Percentiles rank a stretch among this genome's conserved stretches.
phyloP scores from a whole-genome alignment of 2,888 invertebrate species.

The Erebia epiphron region DNA sequence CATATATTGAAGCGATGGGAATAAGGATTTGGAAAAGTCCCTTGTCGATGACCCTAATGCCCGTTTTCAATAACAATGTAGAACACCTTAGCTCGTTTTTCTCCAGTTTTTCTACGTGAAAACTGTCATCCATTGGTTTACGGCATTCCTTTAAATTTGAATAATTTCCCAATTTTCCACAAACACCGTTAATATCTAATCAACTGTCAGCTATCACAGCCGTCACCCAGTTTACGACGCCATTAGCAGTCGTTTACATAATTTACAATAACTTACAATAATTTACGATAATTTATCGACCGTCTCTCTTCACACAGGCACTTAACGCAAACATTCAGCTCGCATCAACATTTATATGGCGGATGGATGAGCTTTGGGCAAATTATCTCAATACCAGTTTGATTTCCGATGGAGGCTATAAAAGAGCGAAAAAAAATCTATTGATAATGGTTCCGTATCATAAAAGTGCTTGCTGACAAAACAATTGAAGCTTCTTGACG shows the following conservation, averaged over 20 bases:
- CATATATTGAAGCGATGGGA: too few species aligned
- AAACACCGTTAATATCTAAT: conserved; percentile 15
- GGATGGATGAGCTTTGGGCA: conserved; percentile 18
- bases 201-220: background rate
- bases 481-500: too few species aligned
- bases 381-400: conserved; percentile 17
- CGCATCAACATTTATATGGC: conserved; percentile 12
- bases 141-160: too few species aligned
- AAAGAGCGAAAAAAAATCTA: background rate
- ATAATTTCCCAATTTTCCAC: background rate
- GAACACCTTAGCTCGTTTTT: too few species aligned
- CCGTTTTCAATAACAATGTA: too few species aligned
- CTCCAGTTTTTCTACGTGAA: too few species aligned
- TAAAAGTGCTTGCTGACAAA: too few species aligned
- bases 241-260: conserved; percentile 17
- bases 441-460: background rate
- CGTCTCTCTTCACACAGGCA: conserved; percentile 10
- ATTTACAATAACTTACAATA: conserved; percentile 17
- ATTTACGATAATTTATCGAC: conserved; percentile 18
- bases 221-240: conserved; percentile 14
- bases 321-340: conserved; percentile 17
- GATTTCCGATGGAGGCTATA: conserved; percentile 4
- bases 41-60: too few species aligned
- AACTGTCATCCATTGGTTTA: too few species aligned
- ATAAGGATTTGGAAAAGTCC: too few species aligned